Base-by-base conservation (phyloP, 2,113 vertebrate species). In the Phaethornis superciliosus region DNA sequence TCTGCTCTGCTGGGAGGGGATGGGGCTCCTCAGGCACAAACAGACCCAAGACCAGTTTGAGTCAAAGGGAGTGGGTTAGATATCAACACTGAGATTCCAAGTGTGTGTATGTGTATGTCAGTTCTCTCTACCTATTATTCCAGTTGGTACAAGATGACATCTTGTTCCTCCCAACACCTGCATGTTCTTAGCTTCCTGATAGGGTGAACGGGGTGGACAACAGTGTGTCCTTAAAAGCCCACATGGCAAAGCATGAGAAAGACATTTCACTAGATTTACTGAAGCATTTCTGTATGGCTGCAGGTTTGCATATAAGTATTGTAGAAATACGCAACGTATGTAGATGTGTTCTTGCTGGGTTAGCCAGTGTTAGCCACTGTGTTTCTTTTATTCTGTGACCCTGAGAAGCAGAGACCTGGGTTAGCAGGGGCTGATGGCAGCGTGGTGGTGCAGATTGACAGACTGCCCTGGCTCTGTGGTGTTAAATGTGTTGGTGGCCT, bases 351-450 rank as follows among this genome's bases (percentile, higher is more conserved):
- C 58, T 84, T 0, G 0, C 32, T 79, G 35, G 18, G 49, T n/a
- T n/a, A n/a, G n/a, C n/a, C n/a, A n/a, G 47, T 3, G 0, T 23
- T 56, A 49, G 44, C 35, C n/a, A 5, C 35, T 0, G 0, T 27
- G 7, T 52, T 78, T 23, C 46, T 71, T 68, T 46, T 28, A 21
- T 52, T 51, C 55, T 64, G 52, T 47, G 49, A 30, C 12, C 28
- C 33, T 0, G 2, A 69, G 67, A 71, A 84, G 35, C 75, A 81
- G 63, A 86, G 74, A 28, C 7, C 1, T 58, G 63, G 30, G 32
- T 40, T 75, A 68, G 20, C 59, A 44, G 21, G 30, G 49, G 15
- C 72, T 71, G 72, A 8, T 67, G 60, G 28, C 35, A 3, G 70
- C 24, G 56, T 59, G 44, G 56, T 68, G 49, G 44, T 56, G 20